Base-by-base conservation (phyloP, 2,113 vertebrate genomes). In the Brachyhypopomus gauderio region DNA sequence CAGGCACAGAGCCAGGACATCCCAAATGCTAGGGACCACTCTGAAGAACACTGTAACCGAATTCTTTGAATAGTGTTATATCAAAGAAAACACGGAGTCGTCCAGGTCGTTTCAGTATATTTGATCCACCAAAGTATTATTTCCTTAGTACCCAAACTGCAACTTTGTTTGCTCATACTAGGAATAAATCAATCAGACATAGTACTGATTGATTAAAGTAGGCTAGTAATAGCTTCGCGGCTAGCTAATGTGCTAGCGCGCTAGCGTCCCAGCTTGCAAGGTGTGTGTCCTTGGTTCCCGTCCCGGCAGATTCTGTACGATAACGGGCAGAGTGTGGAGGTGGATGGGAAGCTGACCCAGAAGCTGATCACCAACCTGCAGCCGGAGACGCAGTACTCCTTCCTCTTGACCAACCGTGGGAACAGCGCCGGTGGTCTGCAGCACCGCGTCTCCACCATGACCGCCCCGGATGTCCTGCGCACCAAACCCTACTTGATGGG, bases 371-470 rank as follows among this genome's bases (percentile, higher is more conserved):
- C 94, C n/a, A 96, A 96, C 77, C 93, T 99, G 77, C 97, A 98
- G 79, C 97, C 98, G 0, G 97, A 97, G 90, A 99, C 98, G 0
- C 96, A 97, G 0, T 99, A 99, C 86, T 99, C 97, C 0, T 99
- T 99, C 86, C 96, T 99, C 56, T 87, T 99, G 82, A 99, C 97
- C 0, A 99, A 98, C 84, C 96, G 98, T 16, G 98, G 98, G 0
- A 99, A 99, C 83, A 99, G 98, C 52, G 98, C 97, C 0, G 98
- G 98, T 0, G 98, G 98, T 3, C 94, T 99, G 60, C 98, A 99
- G 87, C 98, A 99, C 85, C 94, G 96, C 12, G 98, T 99, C 1
- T 96, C 96, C 0, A 95, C 97, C 59, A 97, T 96, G 91, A 99
- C 98, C 0, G 98, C 98, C 0, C 98, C 98, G 0, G 97, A 99